A percentile compares a stretch with the other conserved stretches of the same genome.
phyloP scores from a whole-genome alignment of 2,113 vertebrate species.

The Xenopus tropicalis region UCB_Xtro_10.0 CM004446.2:48123001-48123500 shows the following conservation, averaged over 20 bases:
- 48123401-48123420: too few species aligned
- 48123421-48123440: too few species aligned
- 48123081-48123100: too few species aligned
- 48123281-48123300: neutral
- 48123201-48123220: neutral
- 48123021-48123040: too few species aligned
- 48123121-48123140: neutral
- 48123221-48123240: slow-evolving; percentile 7
- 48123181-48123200: slow-evolving; percentile 2
- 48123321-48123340: neutral
- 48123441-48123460: too few species aligned
- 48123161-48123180: neutral
- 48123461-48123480: too few species aligned
- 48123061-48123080: too few species aligned
- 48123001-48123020: too few species aligned
- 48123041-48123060: too few species aligned
- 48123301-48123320: neutral
- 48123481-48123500: too few species aligned
- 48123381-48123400: neutral
- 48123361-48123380: neutral
- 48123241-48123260: slow-evolving; percentile 4
- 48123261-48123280: neutral
- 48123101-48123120: too few species aligned
- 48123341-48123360: neutral
- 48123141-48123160: neutral